Evolutionary conservation across 2,797 vertebrate species (phyloP), one percentile per base, ranked within the genome.

Genomic region (Gallinago solitaria): DNA sequence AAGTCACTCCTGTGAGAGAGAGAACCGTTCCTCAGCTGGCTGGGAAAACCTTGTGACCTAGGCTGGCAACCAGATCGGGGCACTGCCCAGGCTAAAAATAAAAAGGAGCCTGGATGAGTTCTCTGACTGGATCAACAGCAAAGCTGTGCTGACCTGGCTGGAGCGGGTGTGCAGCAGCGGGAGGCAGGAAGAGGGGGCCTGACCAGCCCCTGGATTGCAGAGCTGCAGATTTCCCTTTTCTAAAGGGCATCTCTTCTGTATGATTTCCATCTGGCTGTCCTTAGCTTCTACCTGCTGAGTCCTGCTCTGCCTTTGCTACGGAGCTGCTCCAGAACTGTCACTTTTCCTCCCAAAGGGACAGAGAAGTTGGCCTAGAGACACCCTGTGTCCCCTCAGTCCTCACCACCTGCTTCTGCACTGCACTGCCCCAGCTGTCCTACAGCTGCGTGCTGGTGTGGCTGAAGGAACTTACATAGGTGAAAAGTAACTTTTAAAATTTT

Each of bases 21-120:
- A 47, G n/a, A 43, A 56, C 18, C 5, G 0, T 11, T 35, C 33
- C 48, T 24, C 4, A 1, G 47, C 39, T 30, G 53, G 37, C 1
- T 1, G 3, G 53, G 45, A 67, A 51, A 71, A 67, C 45, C 51
- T 64, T 25, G n/a, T 28, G 23, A 30, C 25, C 51, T 5, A 9
- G n/a, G 39, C 35, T 63, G 67, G 61, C 39, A 69, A 61, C 35
- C 35, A n/a, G 27, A 23, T 4, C 4, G 0, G 59, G 50, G 50
- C 51, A 33, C 56, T 33, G 24, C 14, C 23, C 37, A 6, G 11
- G 32, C 28, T 56, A 75, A 70, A 85, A 33, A 30, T 10, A 33
- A 43, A 45, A 37, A 76, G 47, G 67, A 43, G 13, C 23, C 39
- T 50, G 54, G 53, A 16, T 30, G 20, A 6, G 12, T 25, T 39